Percentiles rank a stretch among this genome's conserved stretches.
Conservation (phyloP, 2,113 vertebrate species). For the rat (Rattus norvegicus) region GRCr8 NC_086037.1:58521501-58522000, state of each 20-base stretch:
- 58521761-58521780: neutral
- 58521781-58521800: neutral
- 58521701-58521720: neutral
- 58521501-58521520: neutral
- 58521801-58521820: too few relatives aligned
- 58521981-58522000: neutral
- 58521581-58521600: neutral
- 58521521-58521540: neutral
- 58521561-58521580: neutral
- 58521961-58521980: neutral
- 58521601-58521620: neutral
- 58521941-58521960: neutral
- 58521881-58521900: neutral
- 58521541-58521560: neutral
- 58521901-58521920: neutral
- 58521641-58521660: neutral
- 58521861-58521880: neutral
- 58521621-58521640: neutral
- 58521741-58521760: neutral
- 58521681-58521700: neutral
- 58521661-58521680: neutral
- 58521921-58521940: neutral
- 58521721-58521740: neutral
- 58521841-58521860: neutral
- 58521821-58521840: neutral